These are phyloP conservation scores for Prunella himalayana DNA, from an alignment of 2,113 vertebrate genomes.

Conservation along the genomic window DNA sequence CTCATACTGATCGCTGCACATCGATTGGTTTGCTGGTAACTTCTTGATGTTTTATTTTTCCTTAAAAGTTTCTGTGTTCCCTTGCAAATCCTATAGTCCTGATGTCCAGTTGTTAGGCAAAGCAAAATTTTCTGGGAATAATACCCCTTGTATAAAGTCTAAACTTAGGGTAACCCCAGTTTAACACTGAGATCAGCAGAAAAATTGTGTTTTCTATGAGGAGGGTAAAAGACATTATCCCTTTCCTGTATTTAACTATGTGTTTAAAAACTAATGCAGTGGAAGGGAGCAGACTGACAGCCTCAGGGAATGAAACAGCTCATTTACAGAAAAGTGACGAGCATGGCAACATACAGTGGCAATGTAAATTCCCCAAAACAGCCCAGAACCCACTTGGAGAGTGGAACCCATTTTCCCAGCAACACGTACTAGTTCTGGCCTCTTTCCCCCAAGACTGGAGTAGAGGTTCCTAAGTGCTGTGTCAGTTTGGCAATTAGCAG, in stretches of 20 bases:
- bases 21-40: not conserved
- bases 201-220: not conserved
- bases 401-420: not conserved
- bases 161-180: not conserved
- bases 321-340: not conserved
- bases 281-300: not conserved
- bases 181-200: not conserved
- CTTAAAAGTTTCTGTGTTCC: not conserved
- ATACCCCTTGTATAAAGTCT: not conserved
- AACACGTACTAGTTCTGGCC: fast-evolving
- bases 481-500: not conserved
- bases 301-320: not conserved
- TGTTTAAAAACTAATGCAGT: not conserved
- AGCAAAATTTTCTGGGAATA: not conserved
- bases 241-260: not conserved
- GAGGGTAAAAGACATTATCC: not conserved
- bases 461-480: not conserved
- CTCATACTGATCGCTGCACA: slow-evolving; percentile 7
- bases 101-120: not conserved
- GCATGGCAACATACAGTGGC: not conserved
- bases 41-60: not conserved
- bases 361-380: not conserved
- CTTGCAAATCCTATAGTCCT: not conserved
- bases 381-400: not conserved
- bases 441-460: not conserved